A percentile compares a stretch with the other conserved stretches of the same genome.
Evolutionary conservation across 2,113 vertebrate genomes (phyloP).

Genomic region (Odocoileus hemionus): DNA sequence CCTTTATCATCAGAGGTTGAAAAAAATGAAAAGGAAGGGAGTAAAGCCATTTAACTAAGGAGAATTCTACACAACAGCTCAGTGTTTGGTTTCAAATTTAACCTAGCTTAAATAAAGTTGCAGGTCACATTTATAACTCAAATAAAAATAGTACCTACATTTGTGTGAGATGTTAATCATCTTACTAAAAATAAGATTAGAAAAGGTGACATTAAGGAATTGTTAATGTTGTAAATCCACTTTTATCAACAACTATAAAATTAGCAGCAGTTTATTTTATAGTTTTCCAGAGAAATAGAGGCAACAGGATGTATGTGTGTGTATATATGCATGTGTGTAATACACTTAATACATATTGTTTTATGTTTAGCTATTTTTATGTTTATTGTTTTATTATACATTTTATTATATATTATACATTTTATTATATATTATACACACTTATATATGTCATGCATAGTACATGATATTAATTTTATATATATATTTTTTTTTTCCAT

Average conservation of each 20-base stretch:
- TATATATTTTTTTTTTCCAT: not conserved
- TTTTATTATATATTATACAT: not conserved
- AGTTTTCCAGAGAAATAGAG: not conserved
- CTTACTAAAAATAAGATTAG: not conserved
- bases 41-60: not conserved
- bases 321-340: not conserved
- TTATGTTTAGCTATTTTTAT: no score
- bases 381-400: not conserved
- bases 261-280: not conserved
- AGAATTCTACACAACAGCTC: not conserved
- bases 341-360: not conserved
- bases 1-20: constrained; percentile 16
- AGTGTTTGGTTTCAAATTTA: not conserved
- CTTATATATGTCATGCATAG: not conserved
- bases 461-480: not conserved
- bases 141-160: not conserved
- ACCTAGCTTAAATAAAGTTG: not conserved
- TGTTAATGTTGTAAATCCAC: not conserved
- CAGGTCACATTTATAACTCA: not conserved
- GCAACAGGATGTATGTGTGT: not conserved
- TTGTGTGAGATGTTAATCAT: not conserved
- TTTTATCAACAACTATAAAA: not conserved
- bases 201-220: not conserved
- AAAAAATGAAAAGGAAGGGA: not conserved
- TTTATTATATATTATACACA: not conserved